Conservation (phyloP, 2,113 vertebrate species). For the Abramis brama region DNA sequence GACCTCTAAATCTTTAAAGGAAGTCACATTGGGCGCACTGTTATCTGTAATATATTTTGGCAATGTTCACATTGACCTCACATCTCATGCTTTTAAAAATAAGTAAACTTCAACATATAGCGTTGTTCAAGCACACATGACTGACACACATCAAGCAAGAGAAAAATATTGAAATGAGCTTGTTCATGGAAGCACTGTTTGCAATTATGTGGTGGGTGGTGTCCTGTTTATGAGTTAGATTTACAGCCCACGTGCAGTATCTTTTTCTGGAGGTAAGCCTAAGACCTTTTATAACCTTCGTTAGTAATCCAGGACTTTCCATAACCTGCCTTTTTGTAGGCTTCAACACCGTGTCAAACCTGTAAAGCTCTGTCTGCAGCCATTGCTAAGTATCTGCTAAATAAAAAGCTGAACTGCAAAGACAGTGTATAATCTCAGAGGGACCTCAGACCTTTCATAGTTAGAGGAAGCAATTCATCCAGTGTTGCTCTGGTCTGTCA, state of each 20-base stretch:
- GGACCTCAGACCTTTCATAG: not conserved
- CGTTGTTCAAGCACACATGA: conserved; percentile 29
- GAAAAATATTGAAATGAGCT: conserved; percentile 24
- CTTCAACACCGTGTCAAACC: not conserved
- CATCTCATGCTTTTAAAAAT: conserved; percentile 15
- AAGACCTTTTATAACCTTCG: conserved; percentile 31
- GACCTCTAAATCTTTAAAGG: not conserved
- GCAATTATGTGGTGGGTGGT: conserved; percentile 46
- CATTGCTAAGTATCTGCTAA: not conserved
- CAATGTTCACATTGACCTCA: not conserved
- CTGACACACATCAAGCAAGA: conserved; percentile 37
- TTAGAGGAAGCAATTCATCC: not conserved
- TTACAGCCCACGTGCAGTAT: conserved; percentile 39
- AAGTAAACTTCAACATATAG: not conserved
- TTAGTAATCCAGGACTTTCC: conserved; percentile 5
- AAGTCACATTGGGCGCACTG: not conserved
- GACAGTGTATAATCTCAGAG: not conserved
- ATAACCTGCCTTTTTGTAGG: not conserved
- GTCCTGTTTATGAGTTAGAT: conserved; percentile 48
- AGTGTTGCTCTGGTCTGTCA: not conserved
- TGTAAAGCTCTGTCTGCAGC: not conserved
- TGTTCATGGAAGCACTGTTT: conserved; percentile 49
- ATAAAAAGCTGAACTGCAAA: not conserved
- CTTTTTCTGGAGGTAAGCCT: conserved; percentile 34
- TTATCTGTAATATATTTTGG: conserved; percentile 16